Evolutionary conservation across 2,888 invertebrate species (phyloP), one percentile per base, ranked within the genome.

Genomic region (Tanypteryx hageni): DNA sequence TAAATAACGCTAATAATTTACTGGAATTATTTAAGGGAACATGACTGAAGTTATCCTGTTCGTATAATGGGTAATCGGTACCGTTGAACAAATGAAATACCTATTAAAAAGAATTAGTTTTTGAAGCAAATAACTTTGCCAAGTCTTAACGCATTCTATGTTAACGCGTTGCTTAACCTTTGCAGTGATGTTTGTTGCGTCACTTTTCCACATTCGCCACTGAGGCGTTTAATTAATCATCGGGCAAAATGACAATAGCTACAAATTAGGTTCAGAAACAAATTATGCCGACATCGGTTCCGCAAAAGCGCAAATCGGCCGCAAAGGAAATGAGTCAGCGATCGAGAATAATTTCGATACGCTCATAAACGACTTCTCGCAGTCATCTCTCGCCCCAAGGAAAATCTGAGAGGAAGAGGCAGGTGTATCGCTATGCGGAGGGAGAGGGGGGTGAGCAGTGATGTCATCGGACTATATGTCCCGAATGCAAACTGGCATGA

Each of bases 321-420:
- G 18, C 18, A 68, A 68, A n/a, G 68, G 68, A 68, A 68, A 68
- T 68, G 68, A 68, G 68, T 68, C 68, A 68, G 68, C 68, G 68
- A n/a, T n/a, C n/a, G 68, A 68, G 68, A n/a, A 10, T n/a, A 68
- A 68, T 68, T n/a, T 68, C 68, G 68, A 68, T 68, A n/a, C 68
- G 44, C 44, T 44, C 44, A 44, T 44, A n/a, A 68, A n/a, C 68
- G 68, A 68, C 22, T n/a, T 18, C n/a, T n/a, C n/a, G 68, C 1
- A n/a, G 44, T 44, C 44, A 44, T 44, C 44, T 44, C 13, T n/a
- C 68, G n/a, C 68, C 68, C 11, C 68, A 11, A 68, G 16, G 64
- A 64, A 16, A 44, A 44, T 44, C 44, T 44, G 44, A 44, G 44
- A 44, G 44, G 44, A 44, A 16, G 22, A n/a, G 14, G 76, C 27